Evolutionary conservation across 2,888 invertebrate species (phyloP).

Genomic region (Tachina grossa): DNA sequence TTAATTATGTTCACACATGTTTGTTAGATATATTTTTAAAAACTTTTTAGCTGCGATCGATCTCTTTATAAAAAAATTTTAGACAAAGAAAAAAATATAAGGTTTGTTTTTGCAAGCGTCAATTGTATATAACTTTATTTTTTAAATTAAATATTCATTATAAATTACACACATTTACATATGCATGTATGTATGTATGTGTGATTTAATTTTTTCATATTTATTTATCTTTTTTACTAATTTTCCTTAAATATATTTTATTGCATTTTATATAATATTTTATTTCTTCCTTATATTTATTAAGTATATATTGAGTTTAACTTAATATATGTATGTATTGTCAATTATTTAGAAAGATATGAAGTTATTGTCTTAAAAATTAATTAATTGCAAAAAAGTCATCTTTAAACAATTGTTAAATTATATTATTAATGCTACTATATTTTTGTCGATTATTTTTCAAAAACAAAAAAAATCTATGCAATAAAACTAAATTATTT

Average conservation of each 20-base stretch:
- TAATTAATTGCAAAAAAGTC: conserved; percentile 12
- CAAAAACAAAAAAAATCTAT: conserved; percentile 26
- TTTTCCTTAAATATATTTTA: conserved; percentile 23
- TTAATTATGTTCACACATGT: too few relatives aligned
- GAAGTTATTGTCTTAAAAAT: conserved; percentile 45
- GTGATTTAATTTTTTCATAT: background rate
- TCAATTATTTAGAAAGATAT: conserved; percentile 22
- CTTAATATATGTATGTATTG: conserved; percentile 2
- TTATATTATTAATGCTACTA: conserved; percentile 23
- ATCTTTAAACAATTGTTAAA: conserved; percentile 10
- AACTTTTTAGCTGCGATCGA: too few relatives aligned
- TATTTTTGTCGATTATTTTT: conserved; percentile 16
- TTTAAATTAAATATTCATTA: too few relatives aligned
- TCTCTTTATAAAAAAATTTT: too few relatives aligned
- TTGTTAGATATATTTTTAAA: too few relatives aligned
- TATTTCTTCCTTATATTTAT: conserved; percentile 12
- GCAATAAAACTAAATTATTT: conserved; percentile 29
- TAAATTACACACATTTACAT: too few relatives aligned
- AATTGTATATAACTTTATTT: too few relatives aligned
- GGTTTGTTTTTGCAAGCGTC: too few relatives aligned
- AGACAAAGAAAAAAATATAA: too few relatives aligned
- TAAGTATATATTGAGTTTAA: conserved; percentile 21
- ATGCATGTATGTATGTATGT: background rate
- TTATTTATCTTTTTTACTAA: background rate
- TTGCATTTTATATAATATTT: conserved; percentile 10